Evolutionary conservation across 1,140 invertebrate genomes (phyloP).

Genomic region (Centruroides sculpturatus): DNA sequence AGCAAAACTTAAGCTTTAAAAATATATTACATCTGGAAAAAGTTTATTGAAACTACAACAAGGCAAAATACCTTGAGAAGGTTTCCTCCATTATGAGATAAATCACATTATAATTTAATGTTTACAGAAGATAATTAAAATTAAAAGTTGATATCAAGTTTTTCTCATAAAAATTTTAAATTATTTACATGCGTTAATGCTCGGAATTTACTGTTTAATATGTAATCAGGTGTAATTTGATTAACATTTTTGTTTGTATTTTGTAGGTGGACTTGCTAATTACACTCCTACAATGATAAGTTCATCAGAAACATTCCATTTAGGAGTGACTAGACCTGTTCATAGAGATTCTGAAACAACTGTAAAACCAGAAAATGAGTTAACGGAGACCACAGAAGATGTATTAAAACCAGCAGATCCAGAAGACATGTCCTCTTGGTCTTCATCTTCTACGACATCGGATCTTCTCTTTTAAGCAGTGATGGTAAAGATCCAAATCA

Average conservation of each 20-base stretch:
- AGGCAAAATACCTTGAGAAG: no score
- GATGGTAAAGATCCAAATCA: constrained; percentile 33
- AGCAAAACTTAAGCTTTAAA: no score
- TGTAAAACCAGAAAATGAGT: not conserved
- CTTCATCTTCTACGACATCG: constrained; percentile 42
- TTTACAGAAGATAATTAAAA: no score
- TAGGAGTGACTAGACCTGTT: constrained; percentile 41
- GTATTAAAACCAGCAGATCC: constrained; percentile 42
- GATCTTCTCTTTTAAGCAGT: constrained; percentile 43
- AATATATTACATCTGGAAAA: no score
- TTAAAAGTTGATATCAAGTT: no score
- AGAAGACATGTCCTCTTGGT: constrained; percentile 39
- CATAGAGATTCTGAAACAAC: constrained; percentile 16
- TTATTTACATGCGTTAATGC: no score
- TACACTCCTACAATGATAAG: constrained; percentile 44
- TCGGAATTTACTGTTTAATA: no score
- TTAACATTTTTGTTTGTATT: constrained; percentile 17
- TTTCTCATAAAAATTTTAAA: no score
- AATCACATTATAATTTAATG: no score
- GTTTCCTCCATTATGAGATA: no score
- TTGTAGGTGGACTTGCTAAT: constrained; percentile 38
- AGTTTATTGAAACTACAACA: no score
- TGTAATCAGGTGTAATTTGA: not conserved
- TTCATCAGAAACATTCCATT: constrained; percentile 40
- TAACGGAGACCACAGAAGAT: constrained; percentile 24